Evolutionary conservation across 1,140 invertebrate genomes (phyloP), one percentile per base, ranked within the genome.

Genomic region (Bombus confusus): DNA sequence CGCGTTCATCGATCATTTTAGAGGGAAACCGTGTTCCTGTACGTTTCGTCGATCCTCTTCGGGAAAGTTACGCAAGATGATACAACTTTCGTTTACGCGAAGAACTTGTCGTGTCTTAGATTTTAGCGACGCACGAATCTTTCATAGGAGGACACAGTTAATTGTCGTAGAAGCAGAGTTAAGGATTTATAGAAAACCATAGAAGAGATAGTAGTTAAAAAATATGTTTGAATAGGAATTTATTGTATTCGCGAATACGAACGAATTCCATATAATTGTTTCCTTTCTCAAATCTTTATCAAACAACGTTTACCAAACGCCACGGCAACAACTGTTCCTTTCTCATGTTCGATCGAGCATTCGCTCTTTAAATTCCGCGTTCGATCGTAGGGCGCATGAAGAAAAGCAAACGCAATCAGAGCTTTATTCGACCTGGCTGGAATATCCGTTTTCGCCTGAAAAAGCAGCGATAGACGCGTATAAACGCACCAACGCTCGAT

Each of bases 1-100:
- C 47, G 18, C 39, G 57, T 64, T 82, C 80, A 76, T 83, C 80
- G 57, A 83, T 83, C 80, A 83, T 37, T 66, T 66, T 47, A 5
- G 22, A 25, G 5, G 41, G 6, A 39, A 76, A 76, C 59, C 34
- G 39, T 39, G 66, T 47, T 39, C 34, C 31, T 25, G 31, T 4
- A 52, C 1, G 12, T 66, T 66, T 52, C 39, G 5, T 43, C 28
- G 59, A 47, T 39, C 13, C 3, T n/a, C 25, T 47, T 62, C n/a
- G 22, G 66, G 25, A 68, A 83, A 83, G 25, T 76, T 68, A 15
- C 25, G 41, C 18, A n/a, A 66, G 41, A n/a, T 43, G 37, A 64
- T 18, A 76, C 68, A 52, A 31, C 31, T 66, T 73, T 9, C 28
- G 37, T 28, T 76, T 39, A 25, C 31, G 9, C 12, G 3, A 52